Evolutionary conservation across 2,113 vertebrate genomes (phyloP).

Genomic region (Microtus richardsoni): DNA sequence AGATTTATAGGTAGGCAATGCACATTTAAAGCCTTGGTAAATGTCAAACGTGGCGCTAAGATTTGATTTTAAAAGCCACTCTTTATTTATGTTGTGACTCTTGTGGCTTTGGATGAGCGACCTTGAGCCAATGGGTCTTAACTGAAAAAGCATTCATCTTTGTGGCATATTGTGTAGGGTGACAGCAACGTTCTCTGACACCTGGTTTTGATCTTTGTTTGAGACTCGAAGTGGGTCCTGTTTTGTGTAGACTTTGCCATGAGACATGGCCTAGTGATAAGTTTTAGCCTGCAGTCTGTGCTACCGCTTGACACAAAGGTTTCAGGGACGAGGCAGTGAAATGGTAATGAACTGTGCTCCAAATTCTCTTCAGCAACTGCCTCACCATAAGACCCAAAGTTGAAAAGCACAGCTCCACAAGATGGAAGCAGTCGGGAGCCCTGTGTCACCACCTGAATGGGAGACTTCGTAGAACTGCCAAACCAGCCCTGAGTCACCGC

Average conservation of each 20-base stretch:
- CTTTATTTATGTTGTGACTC: neutral
- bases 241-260: neutral
- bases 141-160: neutral
- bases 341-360: neutral
- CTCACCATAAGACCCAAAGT: neutral
- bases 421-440: neutral
- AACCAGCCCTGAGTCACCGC: neutral
- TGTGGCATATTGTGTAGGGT: neutral
- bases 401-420: neutral
- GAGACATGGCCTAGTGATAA: neutral
- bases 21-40: slow-evolving; percentile 25
- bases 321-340: neutral
- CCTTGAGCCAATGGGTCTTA: neutral
- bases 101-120: neutral
- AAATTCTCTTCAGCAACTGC: neutral
- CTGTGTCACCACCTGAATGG: too few relatives aligned
- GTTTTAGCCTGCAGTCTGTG: neutral
- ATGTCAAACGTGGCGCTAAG: neutral
- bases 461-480: too few relatives aligned
- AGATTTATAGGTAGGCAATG: neutral
- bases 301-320: neutral
- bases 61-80: slow-evolving; percentile 26
- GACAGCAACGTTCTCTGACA: neutral
- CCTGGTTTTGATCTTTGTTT: neutral
- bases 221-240: neutral